phyloP scores from a whole-genome alignment of 2,113 vertebrate species.

The Euleptes europaea region DNA sequence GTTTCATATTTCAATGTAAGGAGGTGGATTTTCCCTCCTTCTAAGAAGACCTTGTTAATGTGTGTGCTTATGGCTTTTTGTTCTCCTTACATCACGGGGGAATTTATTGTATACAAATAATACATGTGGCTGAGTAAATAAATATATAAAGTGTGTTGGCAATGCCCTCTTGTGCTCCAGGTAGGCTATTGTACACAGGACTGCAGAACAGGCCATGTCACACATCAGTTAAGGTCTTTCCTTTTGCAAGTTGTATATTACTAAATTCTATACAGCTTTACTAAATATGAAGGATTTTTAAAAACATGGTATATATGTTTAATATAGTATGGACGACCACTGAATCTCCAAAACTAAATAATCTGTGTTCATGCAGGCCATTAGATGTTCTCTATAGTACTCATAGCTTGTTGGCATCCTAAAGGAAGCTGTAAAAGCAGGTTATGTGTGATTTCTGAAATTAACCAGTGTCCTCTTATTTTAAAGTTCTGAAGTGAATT shows the following conservation, averaged over 20 bases:
- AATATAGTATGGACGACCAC: slow-evolving; percentile 71
- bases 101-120: slow-evolving; percentile 47
- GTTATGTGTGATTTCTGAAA: slow-evolving; percentile 57
- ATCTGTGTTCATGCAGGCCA: slow-evolving; percentile 75
- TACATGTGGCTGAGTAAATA: slow-evolving; percentile 52
- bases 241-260: slow-evolving; percentile 63
- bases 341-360: slow-evolving; percentile 72
- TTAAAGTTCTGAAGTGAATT: slow-evolving; percentile 67
- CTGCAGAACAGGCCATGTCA: slow-evolving; percentile 55
- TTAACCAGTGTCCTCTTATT: slow-evolving; percentile 52
- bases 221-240: slow-evolving; percentile 62
- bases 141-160: slow-evolving; percentile 61
- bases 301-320: slow-evolving; percentile 68
- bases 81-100: slow-evolving; percentile 44
- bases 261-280: slow-evolving; percentile 73
- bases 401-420: slow-evolving; percentile 67
- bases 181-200: slow-evolving; percentile 63
- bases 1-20: slow-evolving; percentile 18
- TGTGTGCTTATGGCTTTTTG: slow-evolving; percentile 57
- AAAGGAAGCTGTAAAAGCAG: slow-evolving; percentile 75
- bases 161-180: slow-evolving; percentile 72
- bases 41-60: slow-evolving; percentile 45
- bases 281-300: slow-evolving; percentile 72
- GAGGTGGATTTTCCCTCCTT: slow-evolving; percentile 13
- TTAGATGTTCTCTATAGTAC: slow-evolving; percentile 68